phyloP scores from a whole-genome alignment of 2,113 vertebrate species.

The Forbesichthys agassizii region DNA sequence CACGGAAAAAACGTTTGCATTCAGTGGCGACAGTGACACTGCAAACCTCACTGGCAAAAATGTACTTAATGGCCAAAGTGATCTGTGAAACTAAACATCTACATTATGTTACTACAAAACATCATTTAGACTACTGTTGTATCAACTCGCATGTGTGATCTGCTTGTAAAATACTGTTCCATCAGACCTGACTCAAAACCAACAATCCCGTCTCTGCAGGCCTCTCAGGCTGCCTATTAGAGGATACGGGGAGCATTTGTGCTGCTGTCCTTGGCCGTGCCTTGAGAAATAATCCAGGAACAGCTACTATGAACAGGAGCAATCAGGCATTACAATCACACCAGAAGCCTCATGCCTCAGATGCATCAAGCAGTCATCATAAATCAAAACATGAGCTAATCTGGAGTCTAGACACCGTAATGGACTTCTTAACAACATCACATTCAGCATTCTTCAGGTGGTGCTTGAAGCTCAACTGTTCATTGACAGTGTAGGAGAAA shows the following conservation, averaged over 20 bases:
- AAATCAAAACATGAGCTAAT: constrained; percentile 71
- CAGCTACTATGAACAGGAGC: constrained; percentile 67
- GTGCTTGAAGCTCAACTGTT: constrained; percentile 56
- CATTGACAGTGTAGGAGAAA: constrained; percentile 47
- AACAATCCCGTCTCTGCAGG: neutral
- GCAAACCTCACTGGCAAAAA: constrained; percentile 13
- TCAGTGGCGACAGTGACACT: constrained; percentile 28
- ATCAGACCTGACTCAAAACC: neutral
- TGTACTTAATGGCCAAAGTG: constrained; percentile 4
- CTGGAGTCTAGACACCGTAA: constrained; percentile 68
- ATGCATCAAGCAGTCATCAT: constrained; percentile 68
- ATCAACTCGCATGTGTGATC: neutral
- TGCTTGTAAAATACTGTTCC: neutral
- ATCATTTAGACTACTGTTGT: constrained; percentile 32
- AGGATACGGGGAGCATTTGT: constrained; percentile 54
- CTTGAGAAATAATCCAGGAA: constrained; percentile 67
- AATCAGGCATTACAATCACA: constrained; percentile 75
- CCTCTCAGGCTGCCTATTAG: constrained; percentile 24
- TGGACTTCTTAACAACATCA: constrained; percentile 61
- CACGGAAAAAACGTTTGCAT: constrained; percentile 19
- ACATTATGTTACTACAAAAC: neutral
- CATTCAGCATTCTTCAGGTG: constrained; percentile 55
- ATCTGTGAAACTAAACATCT: constrained; percentile 42
- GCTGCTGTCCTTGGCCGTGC: constrained; percentile 47
- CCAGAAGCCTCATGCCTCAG: constrained; percentile 68